Percentiles rank a stretch among this genome's conserved stretches.
Conservation (phyloP, 1,140 invertebrate species). For the Dysdera silvatica region DNA sequence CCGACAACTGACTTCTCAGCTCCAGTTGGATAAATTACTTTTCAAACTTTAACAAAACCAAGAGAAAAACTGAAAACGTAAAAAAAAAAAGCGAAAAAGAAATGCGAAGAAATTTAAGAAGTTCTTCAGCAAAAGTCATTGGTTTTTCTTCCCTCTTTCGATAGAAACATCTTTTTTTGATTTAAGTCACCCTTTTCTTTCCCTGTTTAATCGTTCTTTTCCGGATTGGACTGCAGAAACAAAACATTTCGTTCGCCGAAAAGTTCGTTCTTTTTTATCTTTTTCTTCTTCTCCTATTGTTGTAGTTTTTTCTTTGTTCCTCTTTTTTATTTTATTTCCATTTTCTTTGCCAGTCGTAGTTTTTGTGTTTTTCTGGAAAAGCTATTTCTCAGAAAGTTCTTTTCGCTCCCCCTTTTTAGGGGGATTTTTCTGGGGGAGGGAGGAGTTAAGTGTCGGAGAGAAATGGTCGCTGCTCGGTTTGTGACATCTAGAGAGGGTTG, state of each 20-base stretch:
- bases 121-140: conserved; percentile 25
- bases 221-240: conserved; percentile 30
- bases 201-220: conserved; percentile 29
- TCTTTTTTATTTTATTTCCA: conserved; percentile 14
- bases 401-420: no score
- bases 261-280: conserved; percentile 27
- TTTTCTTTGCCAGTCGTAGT: conserved; percentile 24
- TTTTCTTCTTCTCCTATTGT: conserved; percentile 5
- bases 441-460: conserved; percentile 30
- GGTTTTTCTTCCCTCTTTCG: not conserved
- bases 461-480: conserved; percentile 27
- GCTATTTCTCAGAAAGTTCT: conserved; percentile 31
- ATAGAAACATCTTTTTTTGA: not conserved
- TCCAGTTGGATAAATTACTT: no score
- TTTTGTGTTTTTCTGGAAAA: conserved; percentile 12
- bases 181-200: conserved; percentile 22
- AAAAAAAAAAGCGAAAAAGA: conserved; percentile 16
- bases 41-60: conserved; percentile 31
- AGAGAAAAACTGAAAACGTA: conserved; percentile 25
- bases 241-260: conserved; percentile 27
- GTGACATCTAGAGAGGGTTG: conserved; percentile 26
- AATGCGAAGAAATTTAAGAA: conserved; percentile 19
- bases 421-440: no score
- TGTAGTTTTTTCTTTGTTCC: no score
- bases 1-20: no score